Conservation (phyloP, 1,140 invertebrate species). For the Macrobrachium rosenbergii region DNA sequence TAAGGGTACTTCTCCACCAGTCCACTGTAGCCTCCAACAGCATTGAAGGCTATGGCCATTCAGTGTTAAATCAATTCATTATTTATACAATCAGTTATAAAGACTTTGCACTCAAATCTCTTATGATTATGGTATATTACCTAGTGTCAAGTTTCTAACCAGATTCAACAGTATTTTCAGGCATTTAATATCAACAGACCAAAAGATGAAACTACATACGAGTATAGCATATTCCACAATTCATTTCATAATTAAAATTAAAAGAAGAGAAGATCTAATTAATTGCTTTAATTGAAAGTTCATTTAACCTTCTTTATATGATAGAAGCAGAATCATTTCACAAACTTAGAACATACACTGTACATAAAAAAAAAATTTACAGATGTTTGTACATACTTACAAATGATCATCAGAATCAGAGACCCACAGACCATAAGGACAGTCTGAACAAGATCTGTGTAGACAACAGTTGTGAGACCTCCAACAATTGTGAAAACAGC, state of each 20-base stretch:
- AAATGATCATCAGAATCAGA: conserved; percentile 72
- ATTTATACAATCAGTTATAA: neutral
- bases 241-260: too few species aligned
- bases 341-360: too few species aligned
- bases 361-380: neutral
- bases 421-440: conserved; percentile 75
- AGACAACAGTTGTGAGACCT: conserved; percentile 76
- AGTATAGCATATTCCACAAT: too few species aligned
- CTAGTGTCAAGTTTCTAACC: too few species aligned
- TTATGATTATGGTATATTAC: neutral
- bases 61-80: neutral
- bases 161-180: too few species aligned
- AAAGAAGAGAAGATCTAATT: too few species aligned
- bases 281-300: too few species aligned
- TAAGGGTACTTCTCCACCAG: conserved; percentile 70
- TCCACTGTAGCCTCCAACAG: conserved; percentile 73
- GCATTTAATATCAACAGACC: too few species aligned
- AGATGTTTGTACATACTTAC: conserved; percentile 25
- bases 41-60: conserved; percentile 71
- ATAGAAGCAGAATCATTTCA: neutral
- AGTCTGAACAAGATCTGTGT: conserved; percentile 76
- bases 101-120: neutral
- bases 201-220: too few species aligned
- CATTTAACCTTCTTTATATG: neutral
- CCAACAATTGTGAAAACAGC: conserved; percentile 73